phyloP scores from a whole-genome alignment of 2,888 invertebrate genomes.

The Coenonympha glycerion region DNA sequence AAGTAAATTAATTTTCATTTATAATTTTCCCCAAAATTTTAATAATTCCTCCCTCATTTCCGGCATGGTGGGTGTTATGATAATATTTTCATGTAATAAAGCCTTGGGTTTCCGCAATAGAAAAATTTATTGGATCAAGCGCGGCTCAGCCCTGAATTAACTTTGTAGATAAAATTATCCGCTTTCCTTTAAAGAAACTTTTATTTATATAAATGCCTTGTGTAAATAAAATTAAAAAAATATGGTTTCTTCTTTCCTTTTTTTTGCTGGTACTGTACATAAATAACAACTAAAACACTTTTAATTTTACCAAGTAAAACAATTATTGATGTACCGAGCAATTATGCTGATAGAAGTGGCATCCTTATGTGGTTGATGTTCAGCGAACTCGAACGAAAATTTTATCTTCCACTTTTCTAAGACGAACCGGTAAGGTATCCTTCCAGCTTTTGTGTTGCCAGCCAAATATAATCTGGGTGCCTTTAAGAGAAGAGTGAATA shows the following conservation, averaged over 20 bases:
- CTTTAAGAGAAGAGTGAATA: no score
- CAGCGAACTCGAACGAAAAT: no score
- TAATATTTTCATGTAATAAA: conserved; percentile 21
- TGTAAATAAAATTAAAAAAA: neutral
- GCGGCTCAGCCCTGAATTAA: conserved; percentile 12
- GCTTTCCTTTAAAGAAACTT: conserved; percentile 4
- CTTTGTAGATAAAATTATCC: conserved; percentile 2
- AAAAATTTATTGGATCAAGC: conserved; percentile 20
- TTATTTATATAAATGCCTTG: neutral
- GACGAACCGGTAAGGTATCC: no score
- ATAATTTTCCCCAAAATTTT: conserved; percentile 12
- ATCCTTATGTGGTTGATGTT: no score
- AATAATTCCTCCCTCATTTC: conserved; percentile 27
- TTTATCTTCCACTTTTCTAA: no score
- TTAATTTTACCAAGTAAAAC: no score
- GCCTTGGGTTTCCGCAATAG: conserved; percentile 18
- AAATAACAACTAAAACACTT: neutral
- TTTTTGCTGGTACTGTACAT: neutral
- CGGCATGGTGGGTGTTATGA: conserved; percentile 22
- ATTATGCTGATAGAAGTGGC: no score
- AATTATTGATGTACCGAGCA: no score
- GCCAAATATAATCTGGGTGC: no score
- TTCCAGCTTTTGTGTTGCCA: no score
- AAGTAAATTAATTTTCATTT: conserved; percentile 3
- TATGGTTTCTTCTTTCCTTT: neutral